phyloP scores from a whole-genome alignment of 2,797 vertebrate genomes.

The Onychomys arenicola region DNA sequence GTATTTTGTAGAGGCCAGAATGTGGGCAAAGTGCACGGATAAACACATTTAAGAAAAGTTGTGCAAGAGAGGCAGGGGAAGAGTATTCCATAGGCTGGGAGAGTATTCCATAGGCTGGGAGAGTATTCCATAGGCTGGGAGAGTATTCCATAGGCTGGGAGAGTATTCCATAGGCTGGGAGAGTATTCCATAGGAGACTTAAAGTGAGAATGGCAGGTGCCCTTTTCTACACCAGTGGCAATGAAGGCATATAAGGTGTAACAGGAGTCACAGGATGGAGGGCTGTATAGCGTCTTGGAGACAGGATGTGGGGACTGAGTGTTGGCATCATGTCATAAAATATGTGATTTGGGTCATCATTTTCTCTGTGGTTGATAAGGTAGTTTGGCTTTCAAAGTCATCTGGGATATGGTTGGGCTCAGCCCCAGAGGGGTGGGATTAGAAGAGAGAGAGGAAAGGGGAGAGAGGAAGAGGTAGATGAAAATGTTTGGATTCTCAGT shows the following conservation, averaged over 20 bases:
- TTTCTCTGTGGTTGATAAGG: not conserved
- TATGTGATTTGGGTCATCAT: not conserved
- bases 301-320: not conserved
- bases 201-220: not conserved
- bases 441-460: not conserved
- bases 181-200: not conserved
- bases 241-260: not conserved
- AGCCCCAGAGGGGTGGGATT: too few species aligned
- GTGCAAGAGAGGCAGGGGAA: not conserved
- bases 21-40: not conserved
- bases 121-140: not conserved
- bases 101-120: not conserved
- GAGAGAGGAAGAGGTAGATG: not conserved
- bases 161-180: not conserved
- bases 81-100: not conserved
- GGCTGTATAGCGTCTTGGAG: not conserved
- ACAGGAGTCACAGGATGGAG: not conserved
- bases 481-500: not conserved
- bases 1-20: not conserved
- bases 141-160: not conserved
- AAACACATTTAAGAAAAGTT: slow-evolving; percentile 9
- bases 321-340: not conserved
- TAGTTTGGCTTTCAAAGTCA: not conserved
- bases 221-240: not conserved
- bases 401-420: not conserved